Base-by-base conservation (phyloP, 2,113 vertebrate genomes). In the Aegotheles bennettii region DNA sequence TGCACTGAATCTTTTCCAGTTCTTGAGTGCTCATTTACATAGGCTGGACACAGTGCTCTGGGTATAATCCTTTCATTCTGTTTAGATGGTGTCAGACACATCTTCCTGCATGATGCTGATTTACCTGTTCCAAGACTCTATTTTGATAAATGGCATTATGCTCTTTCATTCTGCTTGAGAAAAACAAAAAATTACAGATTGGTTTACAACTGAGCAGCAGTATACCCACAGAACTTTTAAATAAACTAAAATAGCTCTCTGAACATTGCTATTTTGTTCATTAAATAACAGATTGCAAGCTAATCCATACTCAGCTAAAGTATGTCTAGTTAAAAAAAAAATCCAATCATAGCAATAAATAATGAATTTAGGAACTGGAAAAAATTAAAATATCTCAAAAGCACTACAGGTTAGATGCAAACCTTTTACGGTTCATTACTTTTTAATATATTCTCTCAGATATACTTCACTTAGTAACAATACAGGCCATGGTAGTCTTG, bases 391-490 rank as follows among this genome's bases (percentile, higher is more conserved):
- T 95, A 91, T 68, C 76, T 94, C 56, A 71, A 87, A 84, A 94
- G 15, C n/a, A 81, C 57, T 94, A 59, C 79, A 85, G 64, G 82
- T 92, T 97, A 91, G 95, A 95, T 95, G 87, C 88, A 92, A 96
- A 93, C 91, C 15, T 94, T 96, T 89, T 96, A 96, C 95, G 81
- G 84, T 95, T 97, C 93, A 95, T 97, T 97, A 81, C 63, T 17
- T 98, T 96, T 97, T 96, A 95, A 88, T 97, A 82, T 95, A 92
- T 97, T 96, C 80, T 95, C 54, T 96, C 87, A 93, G 68, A 86
- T 94, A 93, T 89, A 96, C 80, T 96, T 97, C 86, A 95, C 51
- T 96, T 86, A 57, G 54, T 96, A 97, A 93, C 76, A 45, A 87
- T 87, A 40, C 71, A 87, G 85, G 26, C 59, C 76, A 82, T 79